Evolutionary conservation across 2,797 vertebrate species (phyloP), one percentile per base, ranked within the genome.

Genomic region (Syngnathus acus): DNA sequence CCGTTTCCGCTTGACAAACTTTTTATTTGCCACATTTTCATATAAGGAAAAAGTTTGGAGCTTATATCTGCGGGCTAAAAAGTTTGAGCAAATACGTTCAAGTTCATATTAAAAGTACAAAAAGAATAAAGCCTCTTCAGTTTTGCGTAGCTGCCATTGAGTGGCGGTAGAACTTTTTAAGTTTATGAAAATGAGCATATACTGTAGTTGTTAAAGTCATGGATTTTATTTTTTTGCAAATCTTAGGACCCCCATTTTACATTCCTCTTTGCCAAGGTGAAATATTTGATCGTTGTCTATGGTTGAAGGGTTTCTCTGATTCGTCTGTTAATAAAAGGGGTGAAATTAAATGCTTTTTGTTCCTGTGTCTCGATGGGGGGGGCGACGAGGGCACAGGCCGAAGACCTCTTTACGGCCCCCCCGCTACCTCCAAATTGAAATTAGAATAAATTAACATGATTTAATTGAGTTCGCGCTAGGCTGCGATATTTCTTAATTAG

Each of bases 401-500:
- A 66, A 71, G 80, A 82, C 64, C 76, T 80, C 73, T 89, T 79
- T 72, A 69, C 74, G 68, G 69, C 82, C 73, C 78, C 77, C 66
- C 78, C 72, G 69, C 81, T 84, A 69, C 80, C 81, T 84, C 83
- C 83, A 89, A 89, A 92, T 91, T 90, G 85, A 91, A 92, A 90
- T 90, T 85, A 89, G 84, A 89, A 89, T 87, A 90, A 90, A 92
- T 92, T 89, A 92, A 90, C 89, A 89, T 90, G 82, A 86, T 91
- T 92, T 92, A 92, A 92, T 92, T 91, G 90, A 88, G 91, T 92
- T 91, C 87, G 89, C 88, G 80, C 76, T 89, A 88, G 89, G 89
- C 88, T 88, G 85, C 73, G 76, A 84, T 89, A 80, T 90, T 89
- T 89, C 82, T 90, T 91, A 92, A 92, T 92, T 91, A 90, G 86